Evolutionary conservation across 2,113 vertebrate species (phyloP).

Genomic region (Rattus norvegicus): GRCr8 NC_086037.1:64145001-64145500

Average conservation of each 20-base stretch:
- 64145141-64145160: no score
- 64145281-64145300: neutral
- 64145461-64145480: accelerated
- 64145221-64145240: neutral
- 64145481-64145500: neutral
- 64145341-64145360: neutral
- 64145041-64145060: no score
- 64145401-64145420: accelerated
- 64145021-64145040: no score
- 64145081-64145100: no score
- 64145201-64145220: neutral
- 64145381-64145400: neutral
- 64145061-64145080: no score
- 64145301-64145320: neutral
- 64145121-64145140: no score
- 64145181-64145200: accelerated
- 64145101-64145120: no score
- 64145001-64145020: no score
- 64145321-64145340: accelerated
- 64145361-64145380: neutral
- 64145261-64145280: neutral
- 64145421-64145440: neutral
- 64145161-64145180: no score
- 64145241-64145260: accelerated
- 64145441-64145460: neutral